phyloP scores from a whole-genome alignment of 2,113 vertebrate genomes.

The Gopherus flavomarginatus region DNA sequence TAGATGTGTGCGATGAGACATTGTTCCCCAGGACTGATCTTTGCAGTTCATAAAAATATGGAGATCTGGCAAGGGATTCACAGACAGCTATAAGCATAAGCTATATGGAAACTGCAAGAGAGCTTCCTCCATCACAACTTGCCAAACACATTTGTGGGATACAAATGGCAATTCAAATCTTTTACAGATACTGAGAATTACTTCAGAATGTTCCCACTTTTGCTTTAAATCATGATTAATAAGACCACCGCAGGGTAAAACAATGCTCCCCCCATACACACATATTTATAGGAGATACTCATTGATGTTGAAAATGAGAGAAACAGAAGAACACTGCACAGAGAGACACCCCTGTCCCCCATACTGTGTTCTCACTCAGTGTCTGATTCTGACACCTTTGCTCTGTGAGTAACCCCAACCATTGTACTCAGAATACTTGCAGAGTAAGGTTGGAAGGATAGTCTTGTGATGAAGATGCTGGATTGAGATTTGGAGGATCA shows the following conservation, averaged over 20 bases:
- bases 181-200: constrained; percentile 13
- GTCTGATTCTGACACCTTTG: neutral
- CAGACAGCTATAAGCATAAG: constrained; percentile 33
- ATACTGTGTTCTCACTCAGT: neutral
- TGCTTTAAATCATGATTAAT: neutral
- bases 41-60: constrained; percentile 8
- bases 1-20: neutral
- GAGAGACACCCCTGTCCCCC: neutral
- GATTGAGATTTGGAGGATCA: too few species aligned
- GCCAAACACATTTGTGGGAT: neutral
- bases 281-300: neutral
- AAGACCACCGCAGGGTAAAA: too few species aligned
- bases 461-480: too few species aligned
- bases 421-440: neutral
- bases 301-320: constrained; percentile 6
- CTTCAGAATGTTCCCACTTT: neutral
- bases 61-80: constrained; percentile 40
- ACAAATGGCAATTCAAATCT: constrained; percentile 11
- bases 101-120: constrained; percentile 52
- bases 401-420: neutral
- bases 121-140: constrained; percentile 9
- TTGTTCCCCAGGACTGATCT: constrained; percentile 37
- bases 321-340: neutral
- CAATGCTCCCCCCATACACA: too few species aligned
- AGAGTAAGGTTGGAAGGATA: too few species aligned